Evolutionary conservation across 2,888 invertebrate species (phyloP).

Genomic region (Antitype chi): DNA sequence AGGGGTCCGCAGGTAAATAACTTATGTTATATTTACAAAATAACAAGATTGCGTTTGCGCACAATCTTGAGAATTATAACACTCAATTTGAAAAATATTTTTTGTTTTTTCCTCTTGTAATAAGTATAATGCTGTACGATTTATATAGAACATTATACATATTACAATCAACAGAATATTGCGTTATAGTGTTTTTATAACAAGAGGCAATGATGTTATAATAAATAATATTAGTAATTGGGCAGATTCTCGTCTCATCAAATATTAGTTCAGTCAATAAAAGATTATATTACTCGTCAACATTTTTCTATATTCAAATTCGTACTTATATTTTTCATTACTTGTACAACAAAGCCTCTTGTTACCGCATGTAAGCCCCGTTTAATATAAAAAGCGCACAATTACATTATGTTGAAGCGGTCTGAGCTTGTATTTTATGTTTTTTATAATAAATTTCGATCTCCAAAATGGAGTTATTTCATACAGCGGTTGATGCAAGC

Average conservation of each 20-base stretch:
- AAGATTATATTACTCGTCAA: not conserved
- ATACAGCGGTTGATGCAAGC: slow-evolving; percentile 55
- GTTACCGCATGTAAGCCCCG: slow-evolving; percentile 48
- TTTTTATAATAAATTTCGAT: slow-evolving; percentile 65
- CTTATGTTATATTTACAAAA: slow-evolving; percentile 70
- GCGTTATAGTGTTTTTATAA: slow-evolving; percentile 23
- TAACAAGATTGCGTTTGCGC: slow-evolving; percentile 51
- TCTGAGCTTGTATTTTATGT: slow-evolving; percentile 67
- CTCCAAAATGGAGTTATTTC: slow-evolving; percentile 65
- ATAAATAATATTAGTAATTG: not conserved
- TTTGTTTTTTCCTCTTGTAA: slow-evolving; percentile 48
- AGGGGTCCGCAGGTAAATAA: slow-evolving; percentile 44
- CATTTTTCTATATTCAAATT: not conserved
- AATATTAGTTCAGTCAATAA: slow-evolving; percentile 22
- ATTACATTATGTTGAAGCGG: slow-evolving; percentile 70
- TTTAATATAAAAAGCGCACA: slow-evolving; percentile 72
- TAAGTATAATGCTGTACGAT: slow-evolving; percentile 51
- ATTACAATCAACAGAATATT: slow-evolving; percentile 57
- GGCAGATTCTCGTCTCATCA: not conserved
- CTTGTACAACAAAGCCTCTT: slow-evolving; percentile 40
- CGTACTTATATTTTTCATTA: not conserved
- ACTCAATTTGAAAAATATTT: slow-evolving; percentile 57
- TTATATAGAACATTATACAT: slow-evolving; percentile 51
- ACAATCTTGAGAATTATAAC: slow-evolving; percentile 48
- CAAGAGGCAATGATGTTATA: slow-evolving; percentile 44